Evolutionary conservation across 2,797 vertebrate species (phyloP), one percentile per base, ranked within the genome.

Genomic region (Lacerta agilis): DNA sequence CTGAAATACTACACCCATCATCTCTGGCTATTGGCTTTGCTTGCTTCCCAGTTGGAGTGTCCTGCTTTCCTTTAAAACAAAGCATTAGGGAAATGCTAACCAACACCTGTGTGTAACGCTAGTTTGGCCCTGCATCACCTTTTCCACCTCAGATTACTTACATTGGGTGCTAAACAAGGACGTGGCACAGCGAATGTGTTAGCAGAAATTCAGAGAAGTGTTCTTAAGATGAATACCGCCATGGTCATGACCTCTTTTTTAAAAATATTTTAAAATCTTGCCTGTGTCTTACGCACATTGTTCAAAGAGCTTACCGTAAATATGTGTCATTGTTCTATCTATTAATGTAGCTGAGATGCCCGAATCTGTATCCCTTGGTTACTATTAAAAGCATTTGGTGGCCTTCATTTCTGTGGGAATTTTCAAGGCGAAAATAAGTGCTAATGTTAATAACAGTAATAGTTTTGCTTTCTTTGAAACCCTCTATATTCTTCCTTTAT

Each of bases 361-460:
- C 29, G 36, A 91, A 13, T 4, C 64, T 17, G 43, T 84, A 23
- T 4, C 1, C 55, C 33, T 79, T 38, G 27, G 58, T 27, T 58
- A 81, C 3, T 76, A 77, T 49, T 71, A n/a, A 27, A 36, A 64
- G 61, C 20, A 64, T 64, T 64, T 23, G 20, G 58, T 79, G 2
- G 1, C 49, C 64, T 3, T 38, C 1, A 17, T 29, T 33, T 45
- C 0, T 29, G 25, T 88, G 18, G 72, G 7, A 9, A 29, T 43
- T 79, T 23, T 43, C 2, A 0, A 27, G 17, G 36, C 87, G 61
- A 43, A 0, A 38, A 4, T 38, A 73, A 27, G 0, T 64, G 77
- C 9, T 13, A 86, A 45, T 7, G 3, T 2, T 71, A 29, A 0
- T 0, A 0, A 0, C 73, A 29, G 79, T n/a, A 15, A 20, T 85